Conservation (phyloP, 2,113 vertebrate genomes). For the Mystacornis crossleyi region DNA sequence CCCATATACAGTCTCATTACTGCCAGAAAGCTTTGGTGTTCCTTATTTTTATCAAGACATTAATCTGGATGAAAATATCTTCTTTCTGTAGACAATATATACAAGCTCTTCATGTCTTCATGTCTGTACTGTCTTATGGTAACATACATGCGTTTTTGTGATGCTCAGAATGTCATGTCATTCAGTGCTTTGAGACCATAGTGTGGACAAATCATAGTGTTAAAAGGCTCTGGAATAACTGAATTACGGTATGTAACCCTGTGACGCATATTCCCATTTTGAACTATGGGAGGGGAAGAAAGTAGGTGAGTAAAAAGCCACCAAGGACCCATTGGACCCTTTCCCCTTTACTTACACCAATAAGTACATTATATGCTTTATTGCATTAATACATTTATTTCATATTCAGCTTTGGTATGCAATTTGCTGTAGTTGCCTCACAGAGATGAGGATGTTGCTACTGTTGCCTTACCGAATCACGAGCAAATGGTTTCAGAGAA, state of each 20-base stretch:
- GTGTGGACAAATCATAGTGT: no score
- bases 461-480: not conserved
- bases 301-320: not conserved
- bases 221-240: not conserved
- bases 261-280: not conserved
- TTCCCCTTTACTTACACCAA: not conserved
- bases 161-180: not conserved
- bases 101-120: not conserved
- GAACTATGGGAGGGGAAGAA: not conserved
- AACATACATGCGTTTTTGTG: not conserved
- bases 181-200: not conserved
- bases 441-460: not conserved
- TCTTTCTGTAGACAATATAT: not conserved
- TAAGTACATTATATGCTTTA: not conserved
- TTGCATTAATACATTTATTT: not conserved
- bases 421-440: not conserved
- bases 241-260: not conserved
- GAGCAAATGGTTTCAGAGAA: not conserved
- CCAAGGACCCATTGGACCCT: not conserved
- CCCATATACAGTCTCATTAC: not conserved
- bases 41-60: not conserved
- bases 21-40: not conserved
- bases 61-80: not conserved
- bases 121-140: not conserved
- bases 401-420: not conserved